Evolutionary conservation across 2,888 invertebrate species (phyloP).

Genomic region (Meganola albula): DNA sequence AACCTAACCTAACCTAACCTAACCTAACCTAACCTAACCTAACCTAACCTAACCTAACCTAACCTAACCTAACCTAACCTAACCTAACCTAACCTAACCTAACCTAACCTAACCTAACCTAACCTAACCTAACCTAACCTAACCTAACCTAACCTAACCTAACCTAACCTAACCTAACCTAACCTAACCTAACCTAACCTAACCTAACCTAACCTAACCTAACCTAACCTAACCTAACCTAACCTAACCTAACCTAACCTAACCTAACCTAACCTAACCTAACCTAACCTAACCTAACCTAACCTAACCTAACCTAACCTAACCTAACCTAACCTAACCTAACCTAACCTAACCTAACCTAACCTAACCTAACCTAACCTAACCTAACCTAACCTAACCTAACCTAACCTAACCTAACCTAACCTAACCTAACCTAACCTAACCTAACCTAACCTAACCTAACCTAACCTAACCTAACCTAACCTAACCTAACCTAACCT

Average conservation of each 20-base stretch:
- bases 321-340: conserved; percentile 9
- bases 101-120: conserved; percentile 9
- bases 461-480: conserved; percentile 11
- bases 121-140: conserved; percentile 9
- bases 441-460: conserved; percentile 5
- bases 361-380: conserved; percentile 3
- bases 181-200: conserved; percentile 9
- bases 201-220: conserved; percentile 8
- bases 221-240: conserved; percentile 9
- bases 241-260: conserved; percentile 7
- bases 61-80: conserved; percentile 9
- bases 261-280: conserved; percentile 6
- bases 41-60: conserved; percentile 9
- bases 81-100: conserved; percentile 9
- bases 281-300: conserved; percentile 9
- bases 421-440: conserved; percentile 3
- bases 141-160: conserved; percentile 9
- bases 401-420: conserved; percentile 5
- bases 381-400: conserved; percentile 3
- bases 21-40: conserved; percentile 9
- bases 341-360: conserved; percentile 5
- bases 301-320: conserved; percentile 10
- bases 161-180: conserved; percentile 9
- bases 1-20: conserved; percentile 9
- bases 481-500: conserved; percentile 12